Base-by-base conservation (phyloP, 2,888 invertebrate species). In the Euplexia lucipara region DNA sequence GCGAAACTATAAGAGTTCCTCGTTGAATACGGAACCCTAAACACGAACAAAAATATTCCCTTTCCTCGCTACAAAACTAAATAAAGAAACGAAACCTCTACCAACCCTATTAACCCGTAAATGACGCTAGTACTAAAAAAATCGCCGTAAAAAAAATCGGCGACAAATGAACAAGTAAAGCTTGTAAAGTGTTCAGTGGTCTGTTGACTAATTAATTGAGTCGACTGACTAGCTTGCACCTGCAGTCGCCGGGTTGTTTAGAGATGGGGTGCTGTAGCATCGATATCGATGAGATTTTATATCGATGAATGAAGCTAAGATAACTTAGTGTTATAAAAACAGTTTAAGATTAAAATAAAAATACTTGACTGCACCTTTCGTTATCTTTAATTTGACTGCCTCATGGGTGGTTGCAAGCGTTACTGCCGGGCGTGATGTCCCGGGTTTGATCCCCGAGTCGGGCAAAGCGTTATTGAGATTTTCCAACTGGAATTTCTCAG, bases 151-250 rank as follows among this genome's bases (percentile, higher is more conserved):
- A 65, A 74, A 60, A 61, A 72, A 59, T 52, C 54, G 8, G 47
- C 64, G 26, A 57, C 62, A 75, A 82, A 74, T 75, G 75, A 78
- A 72, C 80, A 82, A 71, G 80, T 71, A 61, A 73, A 71, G 64
- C 65, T 53, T 69, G 75, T 82, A 72, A 73, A 80, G 70, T 71
- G 82, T 71, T 81, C 80, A 81, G 79, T 76, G 80, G 80, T 70
- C 67, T 79, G 83, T 79, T 76, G 81, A 81, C 78, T 84, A 84
- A 86, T 86, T 86, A 86, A 86, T 86, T 74, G 84, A 82, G 75
- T 79, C 81, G 79, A 83, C 81, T 79, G 81, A 82, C 79, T 82
- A 73, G 81, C 66, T 75, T 75, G 77, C 74, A 78, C 75, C 71
- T 79, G 76, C 78, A 82, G 70, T 73, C 68, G 54, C 20, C 47